Evolutionary conservation across 2,888 invertebrate genomes (phyloP).

Genomic region (Protophormia terraenovae): DNA sequence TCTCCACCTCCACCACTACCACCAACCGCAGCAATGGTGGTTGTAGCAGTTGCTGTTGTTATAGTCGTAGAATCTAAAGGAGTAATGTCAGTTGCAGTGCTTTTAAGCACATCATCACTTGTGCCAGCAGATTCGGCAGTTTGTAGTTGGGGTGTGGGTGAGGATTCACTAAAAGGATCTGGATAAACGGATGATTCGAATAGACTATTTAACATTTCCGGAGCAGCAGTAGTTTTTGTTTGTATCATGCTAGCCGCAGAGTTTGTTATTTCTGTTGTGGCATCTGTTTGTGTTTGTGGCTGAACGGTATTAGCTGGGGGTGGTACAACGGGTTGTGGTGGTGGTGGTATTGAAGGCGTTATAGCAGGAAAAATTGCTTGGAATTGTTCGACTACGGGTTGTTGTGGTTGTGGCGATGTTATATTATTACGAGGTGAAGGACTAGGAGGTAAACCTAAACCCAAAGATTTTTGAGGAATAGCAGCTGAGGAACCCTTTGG

Average conservation of each 20-base stretch:
- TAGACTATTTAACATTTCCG: constrained; percentile 83
- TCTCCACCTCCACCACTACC: constrained; percentile 18
- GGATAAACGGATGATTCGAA: constrained; percentile 86
- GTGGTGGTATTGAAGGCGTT: constrained; percentile 69
- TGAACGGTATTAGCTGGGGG: constrained; percentile 67
- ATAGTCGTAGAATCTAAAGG: constrained; percentile 68
- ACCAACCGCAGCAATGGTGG: constrained; percentile 7
- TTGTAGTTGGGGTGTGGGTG: constrained; percentile 47
- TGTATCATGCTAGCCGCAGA: constrained; percentile 2
- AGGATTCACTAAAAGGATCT: constrained; percentile 86
- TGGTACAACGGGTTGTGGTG: constrained; percentile 68
- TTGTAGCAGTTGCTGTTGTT: constrained; percentile 54
- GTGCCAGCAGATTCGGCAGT: constrained; percentile 31
- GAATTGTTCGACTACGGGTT: constrained; percentile 80
- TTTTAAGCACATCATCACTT: constrained; percentile 59
- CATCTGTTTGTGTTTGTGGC: constrained; percentile 55
- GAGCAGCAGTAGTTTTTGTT: constrained; percentile 56
- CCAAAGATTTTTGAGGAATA: constrained; percentile 81
- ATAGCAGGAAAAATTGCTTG: constrained; percentile 80
- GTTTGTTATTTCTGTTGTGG: constrained; percentile 33
- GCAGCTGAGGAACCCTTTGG: constrained; percentile 85
- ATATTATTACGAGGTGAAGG: constrained; percentile 82
- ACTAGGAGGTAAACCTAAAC: constrained; percentile 83
- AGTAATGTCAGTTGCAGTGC: constrained; percentile 46
- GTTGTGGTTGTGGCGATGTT: constrained; percentile 79